Percentiles rank a stretch among this genome's conserved stretches.
These are phyloP conservation scores for Orius insidiosus DNA, from an alignment of 1,140 invertebrate genomes.

Conservation along the genomic window DNA sequence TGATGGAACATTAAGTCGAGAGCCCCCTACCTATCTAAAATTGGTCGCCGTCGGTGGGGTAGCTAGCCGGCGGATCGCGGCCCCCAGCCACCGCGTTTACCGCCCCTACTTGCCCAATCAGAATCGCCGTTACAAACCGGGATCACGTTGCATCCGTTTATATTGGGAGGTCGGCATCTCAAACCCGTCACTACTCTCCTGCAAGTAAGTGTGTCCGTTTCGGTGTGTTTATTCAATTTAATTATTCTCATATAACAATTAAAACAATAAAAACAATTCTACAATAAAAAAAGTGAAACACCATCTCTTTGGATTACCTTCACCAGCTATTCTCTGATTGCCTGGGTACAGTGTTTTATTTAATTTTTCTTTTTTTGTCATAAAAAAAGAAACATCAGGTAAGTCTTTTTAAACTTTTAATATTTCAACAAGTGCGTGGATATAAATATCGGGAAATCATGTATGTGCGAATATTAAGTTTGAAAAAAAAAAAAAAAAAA, in stretches of 20 bases:
- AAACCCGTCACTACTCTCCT: constrained; percentile 77
- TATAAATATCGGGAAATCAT: neutral
- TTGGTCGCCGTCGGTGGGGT: constrained; percentile 33
- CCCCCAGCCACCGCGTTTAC: neutral
- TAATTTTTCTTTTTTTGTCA: constrained; percentile 5
- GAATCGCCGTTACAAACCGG: constrained; percentile 30
- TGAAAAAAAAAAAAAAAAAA: neutral
- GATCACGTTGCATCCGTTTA: constrained; percentile 77
- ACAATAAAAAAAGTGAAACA: constrained; percentile 1
- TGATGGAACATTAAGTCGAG: constrained; percentile 14
- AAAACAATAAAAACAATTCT: constrained; percentile 5
- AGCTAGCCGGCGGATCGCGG: constrained; percentile 27
- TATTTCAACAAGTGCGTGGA: neutral
- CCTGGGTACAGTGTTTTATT: constrained; percentile 17
- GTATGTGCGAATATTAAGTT: neutral
- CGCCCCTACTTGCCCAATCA: constrained; percentile 27
- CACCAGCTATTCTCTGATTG: constrained; percentile 5
- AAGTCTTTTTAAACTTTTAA: neutral
- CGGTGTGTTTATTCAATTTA: constrained; percentile 18
- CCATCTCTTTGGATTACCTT: constrained; percentile 4
- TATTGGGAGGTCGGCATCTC: constrained; percentile 47
- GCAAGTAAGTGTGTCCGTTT: constrained; percentile 59
- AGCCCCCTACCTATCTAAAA: constrained; percentile 40
- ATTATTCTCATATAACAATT: constrained; percentile 21
- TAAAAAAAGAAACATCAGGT: neutral